Conservation (phyloP, 2,113 vertebrate genomes). For the Oncorhynchus gorbuscha region DNA sequence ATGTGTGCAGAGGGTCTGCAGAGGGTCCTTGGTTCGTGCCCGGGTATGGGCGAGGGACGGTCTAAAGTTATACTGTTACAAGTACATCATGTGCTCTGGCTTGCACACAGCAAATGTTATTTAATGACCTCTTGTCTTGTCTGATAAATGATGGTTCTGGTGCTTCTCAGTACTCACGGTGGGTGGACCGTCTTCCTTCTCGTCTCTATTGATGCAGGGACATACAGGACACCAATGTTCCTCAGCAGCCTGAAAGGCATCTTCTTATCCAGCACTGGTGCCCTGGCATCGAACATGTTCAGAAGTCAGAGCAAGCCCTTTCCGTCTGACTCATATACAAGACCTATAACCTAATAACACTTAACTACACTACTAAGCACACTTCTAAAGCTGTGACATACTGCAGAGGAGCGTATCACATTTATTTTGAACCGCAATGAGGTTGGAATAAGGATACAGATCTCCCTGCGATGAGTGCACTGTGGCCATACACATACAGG, state of each 20-base stretch:
- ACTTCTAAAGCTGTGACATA: neutral
- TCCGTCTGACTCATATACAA: constrained; percentile 65
- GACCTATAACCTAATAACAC: neutral
- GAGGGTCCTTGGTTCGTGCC: too few species aligned
- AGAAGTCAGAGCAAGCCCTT: constrained; percentile 74
- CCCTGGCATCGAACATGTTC: constrained; percentile 69
- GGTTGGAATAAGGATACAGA: constrained; percentile 79
- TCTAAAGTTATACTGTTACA: too few species aligned
- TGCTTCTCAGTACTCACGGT: constrained; percentile 58
- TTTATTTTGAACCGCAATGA: neutral
- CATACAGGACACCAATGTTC: constrained; percentile 69
- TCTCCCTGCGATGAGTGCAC: constrained; percentile 65
- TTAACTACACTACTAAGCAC: neutral
- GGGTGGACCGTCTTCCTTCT: constrained; percentile 67
- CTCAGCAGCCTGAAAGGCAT: constrained; percentile 76
- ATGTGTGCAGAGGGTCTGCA: too few species aligned
- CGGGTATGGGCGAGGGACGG: too few species aligned
- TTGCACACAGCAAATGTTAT: neutral
- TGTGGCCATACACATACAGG: constrained; percentile 68
- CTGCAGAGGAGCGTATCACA: too few species aligned
- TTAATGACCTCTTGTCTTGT: neutral
- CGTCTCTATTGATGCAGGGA: constrained; percentile 73
- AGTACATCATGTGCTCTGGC: too few species aligned
- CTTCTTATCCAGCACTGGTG: constrained; percentile 68
- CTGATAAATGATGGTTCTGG: neutral